Percentiles rank a stretch among this genome's conserved stretches.
Evolutionary conservation across 2,113 vertebrate species (phyloP).

Genomic region (Onychorhynchus coronatus): DNA sequence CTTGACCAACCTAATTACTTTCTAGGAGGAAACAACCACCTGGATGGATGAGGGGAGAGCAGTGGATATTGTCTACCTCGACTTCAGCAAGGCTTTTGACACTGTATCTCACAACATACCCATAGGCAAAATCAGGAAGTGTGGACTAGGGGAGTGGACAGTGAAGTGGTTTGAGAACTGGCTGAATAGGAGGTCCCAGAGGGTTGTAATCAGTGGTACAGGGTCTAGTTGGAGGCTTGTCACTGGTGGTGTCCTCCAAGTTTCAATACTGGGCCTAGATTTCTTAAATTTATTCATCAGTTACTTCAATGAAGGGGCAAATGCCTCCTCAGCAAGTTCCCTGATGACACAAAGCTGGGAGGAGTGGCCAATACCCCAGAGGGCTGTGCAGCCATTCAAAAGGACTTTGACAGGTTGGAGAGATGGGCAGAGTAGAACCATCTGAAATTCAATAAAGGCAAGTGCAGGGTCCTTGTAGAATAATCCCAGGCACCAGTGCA

Average conservation of each 20-base stretch:
- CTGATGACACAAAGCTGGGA: not conserved
- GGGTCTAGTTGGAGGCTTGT: not conserved
- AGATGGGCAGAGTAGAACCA: not conserved
- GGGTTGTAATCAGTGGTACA: not conserved
- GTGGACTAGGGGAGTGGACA: not conserved
- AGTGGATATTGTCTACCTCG: accelerated
- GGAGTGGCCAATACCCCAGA: accelerated
- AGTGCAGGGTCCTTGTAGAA: not conserved
- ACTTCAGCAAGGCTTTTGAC: accelerated
- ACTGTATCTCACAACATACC: not conserved
- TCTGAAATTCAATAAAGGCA: not conserved
- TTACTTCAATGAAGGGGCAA: not conserved
- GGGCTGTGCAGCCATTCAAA: not conserved
- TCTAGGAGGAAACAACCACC: not conserved
- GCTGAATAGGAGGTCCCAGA: not conserved
- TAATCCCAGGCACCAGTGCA: accelerated
- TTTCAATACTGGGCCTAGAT: accelerated
- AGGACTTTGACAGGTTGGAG: accelerated
- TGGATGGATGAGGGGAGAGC: not conserved
- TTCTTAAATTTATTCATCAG: not conserved
- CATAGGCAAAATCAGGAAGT: not conserved
- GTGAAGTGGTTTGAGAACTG: not conserved
- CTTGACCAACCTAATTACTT: not conserved
- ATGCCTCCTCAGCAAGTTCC: not conserved
- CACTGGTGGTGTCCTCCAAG: not conserved